Conservation (phyloP, 2,888 invertebrate species). For the Leucoma salicis region DNA sequence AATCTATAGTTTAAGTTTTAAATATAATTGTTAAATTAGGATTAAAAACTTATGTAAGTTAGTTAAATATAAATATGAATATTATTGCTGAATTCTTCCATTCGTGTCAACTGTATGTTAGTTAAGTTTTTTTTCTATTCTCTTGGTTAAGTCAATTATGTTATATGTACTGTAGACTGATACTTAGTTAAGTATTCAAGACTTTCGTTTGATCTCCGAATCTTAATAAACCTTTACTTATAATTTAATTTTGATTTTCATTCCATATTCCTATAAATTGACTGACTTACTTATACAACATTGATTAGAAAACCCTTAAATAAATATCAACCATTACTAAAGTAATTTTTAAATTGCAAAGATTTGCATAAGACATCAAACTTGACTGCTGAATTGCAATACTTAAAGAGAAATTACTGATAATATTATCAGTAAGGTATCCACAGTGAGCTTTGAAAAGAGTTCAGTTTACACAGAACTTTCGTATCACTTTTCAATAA, state of each 20-base stretch:
- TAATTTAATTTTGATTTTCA: not conserved
- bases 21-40: conserved; percentile 3
- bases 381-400: no score
- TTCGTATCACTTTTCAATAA: no score
- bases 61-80: conserved; percentile 23
- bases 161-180: conserved; percentile 58
- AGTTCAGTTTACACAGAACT: no score
- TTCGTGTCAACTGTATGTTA: conserved; percentile 48
- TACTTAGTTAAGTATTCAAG: conserved; percentile 66
- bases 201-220: conserved; percentile 81
- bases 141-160: conserved; percentile 25
- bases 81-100: conserved; percentile 57
- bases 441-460: no score
- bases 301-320: no score
- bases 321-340: no score
- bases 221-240: conserved; percentile 61
- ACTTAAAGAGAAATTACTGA: no score
- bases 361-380: no score
- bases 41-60: conserved; percentile 28
- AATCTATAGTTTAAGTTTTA: conserved; percentile 48
- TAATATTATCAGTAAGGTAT: no score
- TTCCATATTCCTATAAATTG: no score
- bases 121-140: conserved; percentile 21
- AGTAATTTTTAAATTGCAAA: no score
- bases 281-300: no score